These are phyloP conservation scores for Lepidiolamprologus cunningtoni DNA, from an alignment of 2,113 vertebrate genomes.

Conservation along the genomic window DNA sequence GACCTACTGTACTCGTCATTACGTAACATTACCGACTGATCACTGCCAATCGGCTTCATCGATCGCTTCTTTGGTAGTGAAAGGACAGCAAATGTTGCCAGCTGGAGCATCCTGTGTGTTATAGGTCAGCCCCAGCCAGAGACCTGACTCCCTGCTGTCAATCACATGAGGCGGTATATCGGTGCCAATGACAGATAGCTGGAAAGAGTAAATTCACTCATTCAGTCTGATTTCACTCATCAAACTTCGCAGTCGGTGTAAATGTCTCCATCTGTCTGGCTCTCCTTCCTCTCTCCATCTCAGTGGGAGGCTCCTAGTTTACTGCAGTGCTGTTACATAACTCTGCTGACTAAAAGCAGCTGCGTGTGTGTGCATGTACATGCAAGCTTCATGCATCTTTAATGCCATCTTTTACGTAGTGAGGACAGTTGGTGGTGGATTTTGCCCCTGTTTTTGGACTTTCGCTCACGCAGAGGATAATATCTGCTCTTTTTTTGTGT, in stretches of 20 bases:
- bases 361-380: neutral
- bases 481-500: neutral
- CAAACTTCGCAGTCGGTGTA: neutral
- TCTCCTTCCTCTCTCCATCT: neutral
- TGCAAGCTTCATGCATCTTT: constrained; percentile 38
- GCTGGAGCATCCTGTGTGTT: neutral
- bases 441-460: neutral
- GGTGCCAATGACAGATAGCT: neutral
- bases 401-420: constrained; percentile 13
- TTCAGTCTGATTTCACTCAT: neutral
- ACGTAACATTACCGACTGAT: neutral
- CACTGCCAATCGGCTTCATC: constrained; percentile 21
- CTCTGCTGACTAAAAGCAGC: constrained; percentile 25
- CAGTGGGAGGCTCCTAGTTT: constrained; percentile 19
- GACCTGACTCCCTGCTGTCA: neutral
- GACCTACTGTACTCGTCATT: neutral
- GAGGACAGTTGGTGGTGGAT: neutral
- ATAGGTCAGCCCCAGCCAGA: constrained; percentile 12
- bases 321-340: constrained; percentile 62
- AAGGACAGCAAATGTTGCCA: neutral
- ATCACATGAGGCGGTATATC: neutral
- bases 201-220: neutral
- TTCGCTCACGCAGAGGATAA: neutral
- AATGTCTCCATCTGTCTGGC: neutral
- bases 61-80: neutral